Evolutionary conservation across 2,888 invertebrate genomes (phyloP).

Genomic region (Leucophora obtusa): DNA sequence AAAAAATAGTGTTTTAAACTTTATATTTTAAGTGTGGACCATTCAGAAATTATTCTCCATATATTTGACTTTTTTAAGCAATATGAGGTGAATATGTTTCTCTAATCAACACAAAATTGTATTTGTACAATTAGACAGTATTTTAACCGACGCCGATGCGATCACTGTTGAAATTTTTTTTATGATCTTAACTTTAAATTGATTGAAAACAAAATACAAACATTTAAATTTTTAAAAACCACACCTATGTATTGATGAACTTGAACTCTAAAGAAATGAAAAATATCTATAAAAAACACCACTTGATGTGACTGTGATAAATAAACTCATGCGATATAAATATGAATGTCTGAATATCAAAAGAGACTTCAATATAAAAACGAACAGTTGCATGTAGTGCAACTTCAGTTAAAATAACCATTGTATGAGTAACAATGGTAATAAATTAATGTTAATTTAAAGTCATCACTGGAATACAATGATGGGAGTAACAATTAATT

Average conservation of each 20-base stretch:
- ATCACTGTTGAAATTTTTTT: conserved; percentile 42
- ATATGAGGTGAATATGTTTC: conserved; percentile 15
- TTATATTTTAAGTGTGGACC: no score
- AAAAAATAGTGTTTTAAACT: no score
- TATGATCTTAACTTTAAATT: conserved; percentile 24
- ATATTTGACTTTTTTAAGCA: neutral
- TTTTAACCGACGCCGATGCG: conserved; percentile 20
- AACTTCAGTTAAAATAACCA: neutral
- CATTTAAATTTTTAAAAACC: conserved; percentile 42
- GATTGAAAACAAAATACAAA: conserved; percentile 23
- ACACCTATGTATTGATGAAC: conserved; percentile 55
- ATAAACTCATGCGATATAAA: neutral
- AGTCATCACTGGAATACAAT: neutral
- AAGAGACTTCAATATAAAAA: neutral
- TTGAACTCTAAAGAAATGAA: conserved; percentile 58
- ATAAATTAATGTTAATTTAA: conserved; percentile 20
- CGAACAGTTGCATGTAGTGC: conserved; percentile 25
- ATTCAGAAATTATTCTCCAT: no score
- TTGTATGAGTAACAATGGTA: neutral
- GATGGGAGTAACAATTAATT: neutral
- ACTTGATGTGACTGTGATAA: neutral
- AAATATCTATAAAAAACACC: neutral
- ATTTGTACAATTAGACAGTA: conserved; percentile 26
- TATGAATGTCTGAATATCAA: neutral
- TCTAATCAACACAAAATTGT: conserved; percentile 28